Percentiles rank a stretch among this genome's conserved stretches.
Conservation (phyloP, 2,797 vertebrate genomes). For the Etheostoma nigrum region DNA sequence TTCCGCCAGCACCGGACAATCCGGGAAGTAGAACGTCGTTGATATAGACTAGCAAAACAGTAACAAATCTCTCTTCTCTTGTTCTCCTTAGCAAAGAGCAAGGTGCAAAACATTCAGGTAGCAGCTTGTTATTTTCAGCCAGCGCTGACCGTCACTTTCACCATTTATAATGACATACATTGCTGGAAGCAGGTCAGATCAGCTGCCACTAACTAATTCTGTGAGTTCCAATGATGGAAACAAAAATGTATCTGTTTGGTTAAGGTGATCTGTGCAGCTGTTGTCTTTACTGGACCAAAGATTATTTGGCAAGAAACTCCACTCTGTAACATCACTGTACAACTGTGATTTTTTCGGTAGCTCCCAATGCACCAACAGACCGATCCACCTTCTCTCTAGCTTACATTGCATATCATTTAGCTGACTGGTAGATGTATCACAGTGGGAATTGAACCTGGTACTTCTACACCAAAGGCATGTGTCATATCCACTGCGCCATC, state of each 20-base stretch:
- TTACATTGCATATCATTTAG: too few relatives aligned
- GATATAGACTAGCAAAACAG: too few relatives aligned
- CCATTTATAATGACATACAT: background rate
- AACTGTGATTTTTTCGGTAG: background rate
- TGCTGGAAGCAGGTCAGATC: background rate
- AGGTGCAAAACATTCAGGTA: background rate
- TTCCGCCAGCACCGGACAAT: too few relatives aligned
- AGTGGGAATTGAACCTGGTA: too few relatives aligned
- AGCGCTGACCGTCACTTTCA: background rate
- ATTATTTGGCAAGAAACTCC: constrained; percentile 1
- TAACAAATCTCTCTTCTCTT: background rate
- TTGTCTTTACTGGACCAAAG: background rate
- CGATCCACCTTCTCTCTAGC: background rate
- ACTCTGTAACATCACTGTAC: background rate
- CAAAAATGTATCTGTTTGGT: background rate
- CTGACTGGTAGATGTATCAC: too few relatives aligned
- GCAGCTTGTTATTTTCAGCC: background rate
- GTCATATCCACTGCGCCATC: too few relatives aligned
- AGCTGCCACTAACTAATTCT: background rate
- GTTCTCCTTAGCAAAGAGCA: background rate
- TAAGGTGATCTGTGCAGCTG: background rate
- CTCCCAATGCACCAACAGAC: background rate
- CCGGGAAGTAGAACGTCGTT: too few relatives aligned
- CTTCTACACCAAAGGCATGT: too few relatives aligned
- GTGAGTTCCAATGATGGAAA: background rate